These are phyloP conservation scores for Trileptium ribeirensis DNA, from an alignment of 2,888 invertebrate species.

Conservation along the genomic window DNA sequence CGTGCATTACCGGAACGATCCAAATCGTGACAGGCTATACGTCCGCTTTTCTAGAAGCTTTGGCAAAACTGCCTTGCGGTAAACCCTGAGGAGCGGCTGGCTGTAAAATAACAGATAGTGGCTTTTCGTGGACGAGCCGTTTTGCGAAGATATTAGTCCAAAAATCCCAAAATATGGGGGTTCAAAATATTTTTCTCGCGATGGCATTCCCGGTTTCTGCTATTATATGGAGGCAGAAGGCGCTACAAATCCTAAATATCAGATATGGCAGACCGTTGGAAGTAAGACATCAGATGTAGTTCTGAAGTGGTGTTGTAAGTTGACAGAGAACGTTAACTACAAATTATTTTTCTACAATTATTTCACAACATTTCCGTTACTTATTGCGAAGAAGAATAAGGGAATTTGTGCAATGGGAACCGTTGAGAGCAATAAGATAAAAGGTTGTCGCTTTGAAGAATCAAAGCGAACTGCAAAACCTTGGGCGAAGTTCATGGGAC, in stretches of 20 bases:
- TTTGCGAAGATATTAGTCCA: neutral
- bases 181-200: slow-evolving; percentile 41
- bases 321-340: slow-evolving; percentile 36
- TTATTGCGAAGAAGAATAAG: neutral
- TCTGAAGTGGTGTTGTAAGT: slow-evolving; percentile 23
- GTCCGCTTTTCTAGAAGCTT: neutral
- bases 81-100: neutral
- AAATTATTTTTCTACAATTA: slow-evolving; percentile 34
- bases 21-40: neutral
- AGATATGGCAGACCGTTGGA: neutral
- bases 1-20: neutral
- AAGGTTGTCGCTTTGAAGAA: neutral
- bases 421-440: neutral
- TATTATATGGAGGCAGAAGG: slow-evolving; percentile 44
- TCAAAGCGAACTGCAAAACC: neutral
- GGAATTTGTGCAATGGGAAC: neutral
- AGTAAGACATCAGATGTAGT: neutral
- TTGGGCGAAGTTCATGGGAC: neutral
- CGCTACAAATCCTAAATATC: slow-evolving; percentile 31
- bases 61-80: neutral
- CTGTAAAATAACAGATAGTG: neutral
- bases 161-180: neutral
- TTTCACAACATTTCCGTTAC: slow-evolving; percentile 28
- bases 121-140: neutral
- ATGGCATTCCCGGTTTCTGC: slow-evolving; percentile 40